phyloP scores from a whole-genome alignment of 30 jellyfish, hydroid and myxozoan genomes.

The Phacellophora camtschatica region DNA sequence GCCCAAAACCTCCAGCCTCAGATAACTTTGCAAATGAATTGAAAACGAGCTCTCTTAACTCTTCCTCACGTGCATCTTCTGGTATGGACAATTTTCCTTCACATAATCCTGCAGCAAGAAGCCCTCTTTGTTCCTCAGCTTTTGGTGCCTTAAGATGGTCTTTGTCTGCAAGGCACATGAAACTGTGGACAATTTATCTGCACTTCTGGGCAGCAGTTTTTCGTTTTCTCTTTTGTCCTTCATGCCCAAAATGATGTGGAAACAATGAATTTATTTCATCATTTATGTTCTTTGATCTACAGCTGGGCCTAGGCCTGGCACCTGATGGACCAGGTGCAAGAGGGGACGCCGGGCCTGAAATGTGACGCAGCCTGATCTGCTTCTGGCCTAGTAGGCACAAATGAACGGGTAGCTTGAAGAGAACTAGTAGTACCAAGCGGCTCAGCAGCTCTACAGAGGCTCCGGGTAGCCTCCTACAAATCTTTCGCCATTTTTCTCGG shows the following conservation, averaged over 20 bases:
- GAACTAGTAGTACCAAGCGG: neutral
- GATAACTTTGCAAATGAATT: neutral
- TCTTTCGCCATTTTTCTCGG: neutral
- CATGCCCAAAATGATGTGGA: neutral
- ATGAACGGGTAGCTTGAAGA: neutral
- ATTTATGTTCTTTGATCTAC: neutral
- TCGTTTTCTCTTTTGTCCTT: neutral
- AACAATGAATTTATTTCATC: neutral
- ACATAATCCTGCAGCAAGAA: neutral
- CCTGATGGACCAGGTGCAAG: neutral
- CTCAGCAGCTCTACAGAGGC: neutral
- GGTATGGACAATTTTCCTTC: neutral
- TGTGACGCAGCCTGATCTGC: too few relatives aligned
- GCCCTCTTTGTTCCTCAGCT: neutral
- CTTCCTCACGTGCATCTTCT: neutral
- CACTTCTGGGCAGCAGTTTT: neutral
- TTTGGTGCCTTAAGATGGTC: neutral
- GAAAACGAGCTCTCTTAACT: neutral
- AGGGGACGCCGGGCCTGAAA: neutral
- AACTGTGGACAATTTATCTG: neutral
- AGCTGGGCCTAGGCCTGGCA: neutral
- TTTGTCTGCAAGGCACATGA: neutral
- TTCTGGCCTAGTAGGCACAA: neutral
- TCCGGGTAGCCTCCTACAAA: neutral
- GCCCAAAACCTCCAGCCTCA: neutral